Percentiles rank a stretch among this genome's conserved stretches.
phyloP scores from a whole-genome alignment of 2,888 invertebrate genomes.

The Pachydiplax longipennis region DNA sequence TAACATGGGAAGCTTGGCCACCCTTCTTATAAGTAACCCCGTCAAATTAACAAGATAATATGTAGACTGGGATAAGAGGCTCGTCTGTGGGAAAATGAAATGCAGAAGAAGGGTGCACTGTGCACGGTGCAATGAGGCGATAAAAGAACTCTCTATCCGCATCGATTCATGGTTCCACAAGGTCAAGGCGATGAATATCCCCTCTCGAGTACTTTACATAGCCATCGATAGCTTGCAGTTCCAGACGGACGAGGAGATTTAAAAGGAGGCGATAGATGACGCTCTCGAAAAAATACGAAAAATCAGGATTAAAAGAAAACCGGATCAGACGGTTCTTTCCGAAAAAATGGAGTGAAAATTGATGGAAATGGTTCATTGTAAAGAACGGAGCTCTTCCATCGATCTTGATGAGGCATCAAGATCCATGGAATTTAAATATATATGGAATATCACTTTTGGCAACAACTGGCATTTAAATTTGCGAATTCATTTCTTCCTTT shows the following conservation, averaged over 20 bases:
- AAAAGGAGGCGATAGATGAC: not conserved
- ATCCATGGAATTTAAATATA: too few species aligned
- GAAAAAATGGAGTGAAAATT: too few species aligned
- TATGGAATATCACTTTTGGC: too few species aligned
- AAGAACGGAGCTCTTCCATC: too few species aligned
- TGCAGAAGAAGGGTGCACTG: not conserved
- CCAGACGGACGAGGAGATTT: not conserved
- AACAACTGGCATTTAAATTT: too few species aligned
- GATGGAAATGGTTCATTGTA: too few species aligned
- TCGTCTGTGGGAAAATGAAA: not conserved
- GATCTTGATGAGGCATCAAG: too few species aligned
- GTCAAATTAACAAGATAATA: too few species aligned
- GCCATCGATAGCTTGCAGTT: not conserved
- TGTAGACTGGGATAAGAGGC: not conserved
- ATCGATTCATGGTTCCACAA: conserved; percentile 21
- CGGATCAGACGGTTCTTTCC: not conserved
- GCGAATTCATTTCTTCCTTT: too few species aligned
- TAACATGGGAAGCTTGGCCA: too few species aligned
- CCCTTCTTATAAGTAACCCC: too few species aligned
- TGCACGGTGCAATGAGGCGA: not conserved
- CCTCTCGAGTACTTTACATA: not conserved
- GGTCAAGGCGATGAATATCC: not conserved
- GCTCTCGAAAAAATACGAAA: not conserved
- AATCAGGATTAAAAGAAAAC: not conserved
- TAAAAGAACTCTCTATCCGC: not conserved